Base-by-base conservation (phyloP, 2,888 invertebrate genomes). In the Digitonthophagus gazella region DNA sequence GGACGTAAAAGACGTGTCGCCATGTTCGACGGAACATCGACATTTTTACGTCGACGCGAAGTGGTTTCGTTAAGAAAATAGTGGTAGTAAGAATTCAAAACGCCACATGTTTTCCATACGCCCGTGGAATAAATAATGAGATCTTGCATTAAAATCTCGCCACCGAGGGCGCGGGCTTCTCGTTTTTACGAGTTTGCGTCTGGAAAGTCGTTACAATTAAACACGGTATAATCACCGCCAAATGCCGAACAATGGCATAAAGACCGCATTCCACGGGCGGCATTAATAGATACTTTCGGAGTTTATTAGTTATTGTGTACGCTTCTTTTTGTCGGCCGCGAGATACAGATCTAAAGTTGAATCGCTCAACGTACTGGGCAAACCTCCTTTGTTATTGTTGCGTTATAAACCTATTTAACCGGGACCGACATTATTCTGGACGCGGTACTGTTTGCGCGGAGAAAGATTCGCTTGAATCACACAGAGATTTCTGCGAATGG, bases 21-120 rank as follows among this genome's bases (percentile, higher is more conserved):
- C n/a, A n/a, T 61, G n/a, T 58, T 18, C 58, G 16, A n/a, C n/a
- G n/a, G n/a, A 58, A 58, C 11, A 8, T 58, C 18, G 15, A 61
- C 16, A 19, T 16, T 19, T 61, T 61, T 18, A 61, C 61, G 61
- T 61, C 61, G 61, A 20, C 6, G 19, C 18, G 61, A 61, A 16
- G 14, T 18, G 20, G 61, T 61, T 61, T 70, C 70, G 70, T 70
- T 70, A 70, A 67, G 63, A 67, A 67, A 70, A 70, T 70, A 66
- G 67, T 56, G 65, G 67, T 61, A 70, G 67, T 70, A 70, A 70
- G 70, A 70, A 70, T 67, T 67, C 65, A 70, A 70, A 70, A 70
- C 70, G 67, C 58, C 65, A 67, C 67, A 67, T 70, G 65, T 65
- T 70, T 67, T 64, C 66, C 69, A 69, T 69, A 65, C 70, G 65